These are phyloP conservation scores for Steinernema khuongi DNA, from an alignment of 1,140 invertebrate genomes.

Conservation along the genomic window DNA sequence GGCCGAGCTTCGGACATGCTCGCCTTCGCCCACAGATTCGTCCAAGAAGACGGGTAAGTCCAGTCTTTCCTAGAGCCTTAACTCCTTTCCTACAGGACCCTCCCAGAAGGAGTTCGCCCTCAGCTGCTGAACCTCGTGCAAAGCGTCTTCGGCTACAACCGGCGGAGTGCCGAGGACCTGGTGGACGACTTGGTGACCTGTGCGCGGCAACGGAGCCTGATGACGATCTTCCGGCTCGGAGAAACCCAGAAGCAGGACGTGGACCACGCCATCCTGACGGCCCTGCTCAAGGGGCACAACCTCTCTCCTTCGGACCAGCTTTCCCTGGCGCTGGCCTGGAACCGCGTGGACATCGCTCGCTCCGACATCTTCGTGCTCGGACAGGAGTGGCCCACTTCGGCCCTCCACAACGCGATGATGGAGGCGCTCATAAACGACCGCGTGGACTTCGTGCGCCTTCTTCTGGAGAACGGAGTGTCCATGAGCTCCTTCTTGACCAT, in stretches of 20 bases:
- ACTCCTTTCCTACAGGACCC: constrained; percentile 30
- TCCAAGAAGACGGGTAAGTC: constrained; percentile 46
- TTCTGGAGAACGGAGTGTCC: constrained; percentile 88
- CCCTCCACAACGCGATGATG: constrained; percentile 93
- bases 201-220: constrained; percentile 40
- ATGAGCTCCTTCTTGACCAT: constrained; percentile 96
- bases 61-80: neutral
- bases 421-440: constrained; percentile 90
- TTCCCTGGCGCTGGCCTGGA: constrained; percentile 83
- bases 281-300: constrained; percentile 57
- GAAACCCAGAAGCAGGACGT: constrained; percentile 50
- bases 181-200: constrained; percentile 43
- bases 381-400: constrained; percentile 77
- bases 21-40: constrained; percentile 82
- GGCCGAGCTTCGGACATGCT: constrained; percentile 89
- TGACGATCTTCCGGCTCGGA: constrained; percentile 52
- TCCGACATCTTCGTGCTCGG: constrained; percentile 88
- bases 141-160: constrained; percentile 41
- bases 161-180: constrained; percentile 32
- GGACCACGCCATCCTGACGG: constrained; percentile 55
- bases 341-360: constrained; percentile 88
- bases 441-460: constrained; percentile 89
- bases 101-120: constrained; percentile 39
- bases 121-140: constrained; percentile 45
- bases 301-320: constrained; percentile 51